Conservation (phyloP, 1,140 invertebrate species). For the Pogonomyrmex californicus region DNA sequence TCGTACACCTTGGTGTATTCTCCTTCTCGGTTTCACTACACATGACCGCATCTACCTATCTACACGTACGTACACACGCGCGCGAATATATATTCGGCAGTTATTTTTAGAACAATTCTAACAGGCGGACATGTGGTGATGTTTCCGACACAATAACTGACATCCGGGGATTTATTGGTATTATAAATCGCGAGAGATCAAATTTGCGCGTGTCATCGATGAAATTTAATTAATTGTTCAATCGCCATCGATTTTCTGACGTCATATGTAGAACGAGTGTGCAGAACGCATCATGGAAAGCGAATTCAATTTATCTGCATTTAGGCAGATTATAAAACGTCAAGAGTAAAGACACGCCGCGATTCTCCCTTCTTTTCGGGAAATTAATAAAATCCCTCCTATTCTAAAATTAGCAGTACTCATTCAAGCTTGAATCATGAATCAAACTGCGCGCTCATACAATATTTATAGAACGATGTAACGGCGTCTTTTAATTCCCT, state of each 20-base stretch:
- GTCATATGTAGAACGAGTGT: background rate
- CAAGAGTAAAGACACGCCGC: background rate
- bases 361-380: background rate
- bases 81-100: constrained; percentile 65
- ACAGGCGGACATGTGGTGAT: constrained; percentile 39
- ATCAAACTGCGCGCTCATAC: background rate
- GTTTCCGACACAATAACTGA: constrained; percentile 46
- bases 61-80: background rate
- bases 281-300: background rate
- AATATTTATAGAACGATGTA: background rate
- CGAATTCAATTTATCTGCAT: background rate
- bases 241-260: background rate
- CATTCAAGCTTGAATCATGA: background rate
- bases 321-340: background rate
- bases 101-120: constrained; percentile 71
- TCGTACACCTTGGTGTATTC: constrained; percentile 83
- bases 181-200: constrained; percentile 14
- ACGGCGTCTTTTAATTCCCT: background rate
- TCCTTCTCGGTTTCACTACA: constrained; percentile 74
- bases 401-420: background rate
- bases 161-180: constrained; percentile 34
- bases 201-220: background rate
- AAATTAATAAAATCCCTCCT: background rate
- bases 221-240: constrained; percentile 1
- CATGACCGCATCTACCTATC: constrained; percentile 67